Percentiles rank a stretch among this genome's conserved stretches.
Conservation (phyloP, 2,888 invertebrate genomes). For the Diloba caeruleocephala region DNA sequence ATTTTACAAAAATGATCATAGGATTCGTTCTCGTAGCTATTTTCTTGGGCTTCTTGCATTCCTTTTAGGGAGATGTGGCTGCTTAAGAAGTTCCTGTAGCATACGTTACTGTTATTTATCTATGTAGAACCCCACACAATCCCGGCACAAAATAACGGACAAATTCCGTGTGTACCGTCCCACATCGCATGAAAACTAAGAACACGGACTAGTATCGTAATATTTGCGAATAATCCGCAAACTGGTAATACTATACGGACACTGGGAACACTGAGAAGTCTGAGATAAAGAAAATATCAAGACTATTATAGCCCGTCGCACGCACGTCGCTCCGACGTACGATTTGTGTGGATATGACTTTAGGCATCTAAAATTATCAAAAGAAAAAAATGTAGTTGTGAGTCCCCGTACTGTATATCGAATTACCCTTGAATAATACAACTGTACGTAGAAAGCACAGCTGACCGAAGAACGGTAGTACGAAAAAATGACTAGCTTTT, state of each 20-base stretch:
- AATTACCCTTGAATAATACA: too few species aligned
- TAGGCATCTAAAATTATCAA: background rate
- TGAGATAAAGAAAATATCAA: slow-evolving; percentile 89
- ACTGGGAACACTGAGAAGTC: slow-evolving; percentile 69
- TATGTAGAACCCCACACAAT: background rate
- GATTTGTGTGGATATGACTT: slow-evolving; percentile 61
- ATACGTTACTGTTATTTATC: too few species aligned
- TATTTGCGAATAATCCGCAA: slow-evolving; percentile 85
- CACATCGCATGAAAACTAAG: slow-evolving; percentile 61
- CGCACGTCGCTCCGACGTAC: slow-evolving; percentile 74
- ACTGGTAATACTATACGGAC: slow-evolving; percentile 82
- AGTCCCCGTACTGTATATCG: too few species aligned
- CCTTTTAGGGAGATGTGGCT: too few species aligned
- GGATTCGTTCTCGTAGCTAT: too few species aligned
- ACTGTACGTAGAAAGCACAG: too few species aligned
- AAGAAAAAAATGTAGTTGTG: too few species aligned
- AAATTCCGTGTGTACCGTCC: slow-evolving; percentile 34
- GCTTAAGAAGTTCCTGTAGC: too few species aligned
- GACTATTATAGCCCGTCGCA: slow-evolving; percentile 87
- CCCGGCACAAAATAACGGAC: slow-evolving; percentile 10
- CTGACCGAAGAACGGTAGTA: too few species aligned
- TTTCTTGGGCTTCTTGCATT: too few species aligned
- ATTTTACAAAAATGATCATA: too few species aligned
- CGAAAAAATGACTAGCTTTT: too few species aligned
- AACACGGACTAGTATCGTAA: slow-evolving; percentile 69